These are phyloP conservation scores for Chironomus striatipennis DNA, from an alignment of 1,140 invertebrate species.

Conservation along the genomic window DNA sequence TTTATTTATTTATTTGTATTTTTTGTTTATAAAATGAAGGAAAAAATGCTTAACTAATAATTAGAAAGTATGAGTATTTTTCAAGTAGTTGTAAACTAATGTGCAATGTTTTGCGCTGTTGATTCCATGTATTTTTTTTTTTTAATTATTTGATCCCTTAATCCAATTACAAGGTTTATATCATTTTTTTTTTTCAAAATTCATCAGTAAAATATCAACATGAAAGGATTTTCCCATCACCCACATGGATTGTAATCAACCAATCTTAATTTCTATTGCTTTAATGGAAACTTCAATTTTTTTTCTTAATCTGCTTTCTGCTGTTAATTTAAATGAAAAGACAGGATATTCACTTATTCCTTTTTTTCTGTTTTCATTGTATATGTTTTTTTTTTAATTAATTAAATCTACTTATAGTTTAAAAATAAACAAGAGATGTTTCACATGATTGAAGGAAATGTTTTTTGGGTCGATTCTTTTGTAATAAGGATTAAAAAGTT, in stretches of 20 bases:
- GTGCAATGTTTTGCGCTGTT: neutral
- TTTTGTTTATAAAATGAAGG: neutral
- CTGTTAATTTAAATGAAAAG: no score
- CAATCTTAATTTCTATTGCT: neutral
- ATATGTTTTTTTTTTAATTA: no score
- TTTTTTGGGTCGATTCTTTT: no score
- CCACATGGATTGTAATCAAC: neutral
- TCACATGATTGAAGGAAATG: no score
- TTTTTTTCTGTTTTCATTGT: no score
- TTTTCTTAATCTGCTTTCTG: no score
- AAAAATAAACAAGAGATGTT: no score
- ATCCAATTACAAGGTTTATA: neutral
- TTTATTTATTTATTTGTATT: neutral
- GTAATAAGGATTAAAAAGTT: no score
- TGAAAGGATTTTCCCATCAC: neutral
- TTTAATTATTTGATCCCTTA: slow-evolving; percentile 7
- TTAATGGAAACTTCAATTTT: neutral
- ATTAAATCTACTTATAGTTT: no score
- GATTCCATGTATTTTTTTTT: neutral
- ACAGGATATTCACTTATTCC: no score
- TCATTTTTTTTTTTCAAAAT: neutral
- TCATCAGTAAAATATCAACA: slow-evolving; percentile 6
- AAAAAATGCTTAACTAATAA: slow-evolving; percentile 15
- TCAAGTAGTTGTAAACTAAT: slow-evolving; percentile 14
- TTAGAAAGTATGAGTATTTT: slow-evolving; percentile 11